Evolutionary conservation across 2,113 vertebrate genomes (phyloP).

Genomic region (Tupaia chinensis): DNA sequence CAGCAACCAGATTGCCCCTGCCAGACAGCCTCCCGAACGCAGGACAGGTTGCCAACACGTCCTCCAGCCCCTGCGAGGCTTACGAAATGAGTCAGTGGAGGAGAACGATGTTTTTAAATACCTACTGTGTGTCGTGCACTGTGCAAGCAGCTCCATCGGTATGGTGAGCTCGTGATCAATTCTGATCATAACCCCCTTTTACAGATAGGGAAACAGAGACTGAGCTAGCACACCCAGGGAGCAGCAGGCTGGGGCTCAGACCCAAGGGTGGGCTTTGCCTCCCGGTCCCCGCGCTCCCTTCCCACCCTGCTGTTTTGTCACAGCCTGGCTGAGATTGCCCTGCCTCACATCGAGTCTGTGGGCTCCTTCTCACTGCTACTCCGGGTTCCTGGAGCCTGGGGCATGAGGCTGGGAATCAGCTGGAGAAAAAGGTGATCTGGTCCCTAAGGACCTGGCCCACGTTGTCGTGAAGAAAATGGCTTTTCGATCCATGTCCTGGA

Average conservation of each 20-base stretch:
- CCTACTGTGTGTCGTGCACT: neutral
- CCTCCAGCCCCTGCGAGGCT: neutral
- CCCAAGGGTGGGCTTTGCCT: neutral
- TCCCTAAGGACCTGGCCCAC: neutral
- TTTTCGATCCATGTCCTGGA: neutral
- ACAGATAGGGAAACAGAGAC: neutral
- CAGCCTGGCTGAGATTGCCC: neutral
- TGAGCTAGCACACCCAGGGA: neutral
- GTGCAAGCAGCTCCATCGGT: neutral
- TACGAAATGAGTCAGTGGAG: neutral
- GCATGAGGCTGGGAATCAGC: neutral
- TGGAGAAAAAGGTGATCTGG: neutral
- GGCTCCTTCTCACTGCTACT: neutral
- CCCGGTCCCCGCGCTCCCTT: fast-evolving
- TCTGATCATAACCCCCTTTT: neutral
- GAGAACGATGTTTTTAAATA: slow-evolving; percentile 17
- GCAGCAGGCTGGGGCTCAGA: neutral
- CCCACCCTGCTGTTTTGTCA: fast-evolving
- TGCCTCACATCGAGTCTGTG: fast-evolving
- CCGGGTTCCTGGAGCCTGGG: neutral
- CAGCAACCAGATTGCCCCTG: neutral
- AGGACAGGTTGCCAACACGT: neutral
- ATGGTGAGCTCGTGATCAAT: neutral
- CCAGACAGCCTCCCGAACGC: neutral
- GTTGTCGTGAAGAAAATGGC: neutral